A percentile compares a stretch with the other conserved stretches of the same genome.
Evolutionary conservation across 2,113 vertebrate species (phyloP).

Genomic region (Nibea coibor): DNA sequence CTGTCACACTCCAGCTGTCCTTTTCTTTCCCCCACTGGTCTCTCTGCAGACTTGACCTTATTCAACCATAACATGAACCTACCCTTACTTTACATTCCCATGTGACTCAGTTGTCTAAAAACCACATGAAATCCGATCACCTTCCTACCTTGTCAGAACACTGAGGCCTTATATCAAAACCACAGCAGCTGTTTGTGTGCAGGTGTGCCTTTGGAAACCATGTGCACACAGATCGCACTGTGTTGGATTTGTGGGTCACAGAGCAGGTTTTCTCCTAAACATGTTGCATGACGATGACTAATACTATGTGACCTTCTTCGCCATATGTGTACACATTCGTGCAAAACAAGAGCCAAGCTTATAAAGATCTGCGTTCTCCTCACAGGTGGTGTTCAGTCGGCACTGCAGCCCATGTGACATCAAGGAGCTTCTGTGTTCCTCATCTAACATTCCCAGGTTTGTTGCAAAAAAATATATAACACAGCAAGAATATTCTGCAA

Average conservation of each 20-base stretch:
- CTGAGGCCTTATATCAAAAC: conserved; percentile 26
- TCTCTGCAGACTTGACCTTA: conserved; percentile 12
- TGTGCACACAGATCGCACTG: neutral
- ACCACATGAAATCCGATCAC: conserved; percentile 42
- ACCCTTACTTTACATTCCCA: conserved; percentile 14
- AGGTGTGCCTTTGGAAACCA: conserved; percentile 33
- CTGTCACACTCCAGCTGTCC: conserved; percentile 37
- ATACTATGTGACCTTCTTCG: neutral
- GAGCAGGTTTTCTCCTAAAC: conserved; percentile 6
- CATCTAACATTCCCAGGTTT: conserved; percentile 85
- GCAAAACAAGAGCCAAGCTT: neutral
- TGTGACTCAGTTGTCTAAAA: conserved; percentile 15
- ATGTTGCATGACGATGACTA: neutral
- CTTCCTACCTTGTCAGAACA: conserved; percentile 13
- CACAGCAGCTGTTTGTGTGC: conserved; percentile 49
- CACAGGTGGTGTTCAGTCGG: conserved; percentile 85
- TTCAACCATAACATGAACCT: conserved; percentile 14
- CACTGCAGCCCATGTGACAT: conserved; percentile 87
- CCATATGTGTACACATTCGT: neutral
- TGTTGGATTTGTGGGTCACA: neutral
- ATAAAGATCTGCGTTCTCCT: conserved; percentile 12
- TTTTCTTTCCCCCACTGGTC: conserved; percentile 5
- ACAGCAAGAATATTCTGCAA: neutral
- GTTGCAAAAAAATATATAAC: conserved; percentile 5
- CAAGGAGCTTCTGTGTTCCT: conserved; percentile 86